Conservation (phyloP, 2,888 invertebrate genomes). For the Luffia ferchaultella region DNA sequence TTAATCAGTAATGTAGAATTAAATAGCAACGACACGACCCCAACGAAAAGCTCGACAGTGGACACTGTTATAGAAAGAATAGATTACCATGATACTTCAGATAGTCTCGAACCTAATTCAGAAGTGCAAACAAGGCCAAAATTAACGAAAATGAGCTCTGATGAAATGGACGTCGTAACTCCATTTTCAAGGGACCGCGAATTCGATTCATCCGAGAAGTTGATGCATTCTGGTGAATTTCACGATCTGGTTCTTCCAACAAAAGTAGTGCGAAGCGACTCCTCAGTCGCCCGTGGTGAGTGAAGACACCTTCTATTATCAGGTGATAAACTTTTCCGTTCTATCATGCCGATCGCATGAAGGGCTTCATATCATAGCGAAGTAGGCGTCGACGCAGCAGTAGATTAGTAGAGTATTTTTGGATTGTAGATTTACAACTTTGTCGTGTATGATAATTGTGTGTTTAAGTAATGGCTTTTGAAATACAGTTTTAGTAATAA, state of each 20-base stretch:
- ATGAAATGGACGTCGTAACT: conserved; percentile 50
- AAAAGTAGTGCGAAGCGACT: conserved; percentile 41
- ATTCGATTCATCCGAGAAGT: conserved; percentile 20
- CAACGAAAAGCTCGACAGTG: conserved; percentile 23
- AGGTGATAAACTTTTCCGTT: conserved; percentile 60
- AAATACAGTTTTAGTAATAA: too few species aligned
- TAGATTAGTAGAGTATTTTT: too few species aligned
- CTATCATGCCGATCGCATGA: conserved; percentile 52
- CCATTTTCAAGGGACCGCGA: conserved; percentile 25
- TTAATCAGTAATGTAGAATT: conserved; percentile 14
- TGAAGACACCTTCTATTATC: conserved; percentile 60
- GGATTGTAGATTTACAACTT: too few species aligned
- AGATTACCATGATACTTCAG: conserved; percentile 18
- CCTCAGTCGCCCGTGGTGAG: conserved; percentile 61
- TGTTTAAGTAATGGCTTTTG: too few species aligned
- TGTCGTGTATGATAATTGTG: too few species aligned
- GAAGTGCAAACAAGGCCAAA: conserved; percentile 9
- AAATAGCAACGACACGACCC: conserved; percentile 20
- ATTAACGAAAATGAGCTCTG: conserved; percentile 27
- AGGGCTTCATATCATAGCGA: conserved; percentile 26
- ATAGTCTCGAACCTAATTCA: conserved; percentile 14
- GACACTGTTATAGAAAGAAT: conserved; percentile 21
- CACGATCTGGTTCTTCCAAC: conserved; percentile 57
- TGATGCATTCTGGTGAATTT: conserved; percentile 61
- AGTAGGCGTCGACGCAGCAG: neutral